Percentiles rank a stretch among this genome's conserved stretches.
Conservation (phyloP, 2,797 vertebrate genomes). For the Manis javanica region DNA sequence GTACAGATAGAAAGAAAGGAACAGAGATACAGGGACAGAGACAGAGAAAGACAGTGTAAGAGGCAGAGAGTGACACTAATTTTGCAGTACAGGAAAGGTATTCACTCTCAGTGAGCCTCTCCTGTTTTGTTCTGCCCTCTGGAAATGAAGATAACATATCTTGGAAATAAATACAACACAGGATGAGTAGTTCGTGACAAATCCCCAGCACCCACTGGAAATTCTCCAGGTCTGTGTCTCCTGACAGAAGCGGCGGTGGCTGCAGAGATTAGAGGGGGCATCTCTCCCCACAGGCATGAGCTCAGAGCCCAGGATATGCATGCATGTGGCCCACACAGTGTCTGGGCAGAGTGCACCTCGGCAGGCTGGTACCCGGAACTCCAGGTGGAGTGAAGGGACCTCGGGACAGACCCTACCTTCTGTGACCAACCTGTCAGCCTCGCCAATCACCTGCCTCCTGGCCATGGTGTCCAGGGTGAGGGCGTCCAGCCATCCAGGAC, state of each 20-base stretch:
- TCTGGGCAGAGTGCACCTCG: conserved; percentile 20
- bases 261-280: not conserved
- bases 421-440: not conserved
- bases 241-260: not conserved
- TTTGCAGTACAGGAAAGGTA: not conserved
- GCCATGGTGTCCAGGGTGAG: not conserved
- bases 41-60: too few species aligned
- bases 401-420: not conserved
- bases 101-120: not conserved
- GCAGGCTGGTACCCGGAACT: conserved; percentile 60
- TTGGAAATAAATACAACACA: not conserved
- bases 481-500: not conserved
- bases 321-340: not conserved
- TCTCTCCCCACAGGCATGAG: conserved; percentile 56
- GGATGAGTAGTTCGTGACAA: not conserved
- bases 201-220: not conserved
- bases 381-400: conserved; percentile 49
- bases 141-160: not conserved
- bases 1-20: too few species aligned
- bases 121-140: not conserved
- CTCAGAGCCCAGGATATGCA: not conserved
- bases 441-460: not conserved
- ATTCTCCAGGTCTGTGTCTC: not conserved
- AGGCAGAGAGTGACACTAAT: not conserved
- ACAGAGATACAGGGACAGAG: not conserved